Evolutionary conservation across 35 echinoderm and acorn worm genomes (phyloP).

Genomic region (Ophioderma brevispina): DNA sequence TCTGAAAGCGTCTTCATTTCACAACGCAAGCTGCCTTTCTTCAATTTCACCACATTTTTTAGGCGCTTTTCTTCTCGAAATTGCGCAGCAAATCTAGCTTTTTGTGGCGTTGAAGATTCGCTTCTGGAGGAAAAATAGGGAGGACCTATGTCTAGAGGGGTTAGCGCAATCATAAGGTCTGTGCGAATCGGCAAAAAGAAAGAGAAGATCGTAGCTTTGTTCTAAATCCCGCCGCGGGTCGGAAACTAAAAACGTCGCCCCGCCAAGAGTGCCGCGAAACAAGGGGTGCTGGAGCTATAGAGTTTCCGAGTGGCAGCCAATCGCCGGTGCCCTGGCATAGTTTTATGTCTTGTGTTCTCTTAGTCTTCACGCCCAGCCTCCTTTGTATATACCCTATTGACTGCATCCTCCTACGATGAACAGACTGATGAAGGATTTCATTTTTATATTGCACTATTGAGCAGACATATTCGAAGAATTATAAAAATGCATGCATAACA

Average conservation of each 20-base stretch:
- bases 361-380: too few relatives aligned
- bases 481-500: too few relatives aligned
- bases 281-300: neutral
- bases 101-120: neutral
- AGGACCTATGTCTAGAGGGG: neutral
- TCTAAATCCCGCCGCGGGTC: neutral
- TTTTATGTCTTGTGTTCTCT: neutral
- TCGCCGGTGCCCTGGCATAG: neutral
- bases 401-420: too few relatives aligned
- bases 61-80: constrained; percentile 6
- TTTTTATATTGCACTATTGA: too few relatives aligned
- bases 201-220: neutral
- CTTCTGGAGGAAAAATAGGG: neutral
- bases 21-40: neutral
- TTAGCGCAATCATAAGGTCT: constrained; percentile 1
- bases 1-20: neutral
- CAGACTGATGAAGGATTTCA: too few relatives aligned
- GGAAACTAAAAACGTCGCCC: neutral
- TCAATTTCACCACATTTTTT: neutral
- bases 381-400: too few relatives aligned
- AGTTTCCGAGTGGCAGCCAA: neutral
- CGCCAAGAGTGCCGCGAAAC: neutral
- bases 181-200: constrained; percentile 12
- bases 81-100: constrained; percentile 4
- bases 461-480: too few relatives aligned